Base-by-base conservation (phyloP, 2,797 vertebrate species). In the Alcedo quadribrachys region DNA sequence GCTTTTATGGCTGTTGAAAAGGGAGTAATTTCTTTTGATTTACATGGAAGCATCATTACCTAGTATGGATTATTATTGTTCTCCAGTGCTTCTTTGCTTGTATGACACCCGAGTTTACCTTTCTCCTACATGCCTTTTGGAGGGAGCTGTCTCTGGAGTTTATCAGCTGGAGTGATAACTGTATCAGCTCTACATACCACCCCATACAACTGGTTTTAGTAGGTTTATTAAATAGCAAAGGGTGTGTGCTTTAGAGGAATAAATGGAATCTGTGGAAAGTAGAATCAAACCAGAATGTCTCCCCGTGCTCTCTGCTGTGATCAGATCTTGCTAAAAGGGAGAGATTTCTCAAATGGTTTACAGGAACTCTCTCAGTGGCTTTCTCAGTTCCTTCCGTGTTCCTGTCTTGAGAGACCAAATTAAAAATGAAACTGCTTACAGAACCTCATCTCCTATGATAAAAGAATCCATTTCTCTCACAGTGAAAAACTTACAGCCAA, bases 341-440 rank as follows among this genome's bases (percentile, higher is more conserved):
- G 24, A 43, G 8, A 5, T 57, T 48, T 63, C 24, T 73, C 35
- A 32, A 6, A 8, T 0, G 1, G 16, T 28, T 85, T 60, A 35
- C 28, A 21, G 35, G 45, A 40, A 12, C 54, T 53, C 37, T 57
- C 33, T 54, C 22, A 14, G 42, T 4, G 4, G 13, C 19, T 8
- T 22, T 53, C 4, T 20, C 18, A 8, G 2, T 6, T 5, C 27
- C 8, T 73, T 60, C 45, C 0, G 0, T 1, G 1, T 33, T 55
- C 10, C 33, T 37, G 6, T 2, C 27, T 18, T 46, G 57, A 46
- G 25, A 33, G 19, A 11, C 4, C 5, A 19, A 63, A 16, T 25
- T 13, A n/a, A 62, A 60, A 53, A 28, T 19, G 5, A 42, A 90
- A 25, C 32, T 43, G 15, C 21, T 32, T 7, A 2, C 30, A n/a